Conservation (phyloP, 2,797 vertebrate genomes). For the Lepilemur septentrionalis region DNA sequence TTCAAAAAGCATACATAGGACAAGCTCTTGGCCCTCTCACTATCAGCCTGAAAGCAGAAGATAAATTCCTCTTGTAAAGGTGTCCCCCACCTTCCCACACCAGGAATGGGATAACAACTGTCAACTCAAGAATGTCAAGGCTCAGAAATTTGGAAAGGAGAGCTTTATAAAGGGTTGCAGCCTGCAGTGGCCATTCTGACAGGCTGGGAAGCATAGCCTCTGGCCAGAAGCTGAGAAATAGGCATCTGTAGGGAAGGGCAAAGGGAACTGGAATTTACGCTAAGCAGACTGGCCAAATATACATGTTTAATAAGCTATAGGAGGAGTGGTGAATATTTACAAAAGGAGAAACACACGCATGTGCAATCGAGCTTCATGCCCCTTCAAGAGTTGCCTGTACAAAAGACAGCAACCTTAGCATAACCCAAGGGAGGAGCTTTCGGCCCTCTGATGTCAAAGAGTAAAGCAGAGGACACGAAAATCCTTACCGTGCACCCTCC, state of each 20-base stretch:
- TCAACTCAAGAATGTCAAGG: neutral
- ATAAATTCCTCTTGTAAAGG: neutral
- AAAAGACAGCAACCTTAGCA: neutral
- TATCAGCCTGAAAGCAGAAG: neutral
- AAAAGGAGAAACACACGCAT: neutral
- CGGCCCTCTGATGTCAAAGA: neutral
- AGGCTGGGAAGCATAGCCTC: neutral
- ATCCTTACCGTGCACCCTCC: neutral
- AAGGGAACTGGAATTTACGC: neutral
- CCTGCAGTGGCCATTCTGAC: neutral
- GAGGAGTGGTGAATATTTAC: neutral
- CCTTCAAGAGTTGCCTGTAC: neutral
- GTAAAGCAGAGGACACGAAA: neutral
- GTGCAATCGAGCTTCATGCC: neutral
- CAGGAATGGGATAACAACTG: neutral
- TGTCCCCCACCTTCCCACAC: neutral
- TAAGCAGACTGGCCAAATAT: neutral
- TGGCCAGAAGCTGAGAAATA: neutral
- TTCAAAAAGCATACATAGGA: neutral
- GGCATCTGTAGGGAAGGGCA: neutral
- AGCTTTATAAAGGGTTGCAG: neutral
- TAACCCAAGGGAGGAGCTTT: neutral
- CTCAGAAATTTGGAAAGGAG: neutral
- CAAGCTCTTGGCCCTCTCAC: neutral
- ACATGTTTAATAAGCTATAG: neutral